Conservation (phyloP, 2,888 invertebrate species). For the Tupiocoris notatus region DNA sequence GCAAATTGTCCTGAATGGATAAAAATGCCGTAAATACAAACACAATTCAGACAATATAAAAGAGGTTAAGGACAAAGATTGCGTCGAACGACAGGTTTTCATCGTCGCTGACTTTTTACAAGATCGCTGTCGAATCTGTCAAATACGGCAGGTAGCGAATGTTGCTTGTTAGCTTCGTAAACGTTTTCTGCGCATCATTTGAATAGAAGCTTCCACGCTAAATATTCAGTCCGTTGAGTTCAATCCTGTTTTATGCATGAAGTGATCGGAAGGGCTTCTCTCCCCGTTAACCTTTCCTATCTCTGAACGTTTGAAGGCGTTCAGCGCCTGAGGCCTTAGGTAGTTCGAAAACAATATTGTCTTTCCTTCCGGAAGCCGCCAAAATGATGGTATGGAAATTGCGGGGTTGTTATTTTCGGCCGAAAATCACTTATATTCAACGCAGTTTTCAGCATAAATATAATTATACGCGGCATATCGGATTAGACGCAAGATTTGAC, state of each 20-base stretch:
- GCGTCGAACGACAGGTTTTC: no score
- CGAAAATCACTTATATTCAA: not conserved
- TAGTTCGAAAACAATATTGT: not conserved
- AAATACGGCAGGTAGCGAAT: no score
- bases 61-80: no score
- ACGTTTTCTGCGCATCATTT: not conserved
- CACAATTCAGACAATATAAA: no score
- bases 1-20: no score
- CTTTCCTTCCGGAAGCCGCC: not conserved
- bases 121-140: no score
- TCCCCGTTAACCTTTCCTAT: not conserved
- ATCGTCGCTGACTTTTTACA: no score
- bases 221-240: not conserved
- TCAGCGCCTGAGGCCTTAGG: not conserved
- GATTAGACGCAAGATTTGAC: no score
- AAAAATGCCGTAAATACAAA: no score
- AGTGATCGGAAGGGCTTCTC: not conserved
- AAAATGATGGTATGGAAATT: not conserved
- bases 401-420: not conserved
- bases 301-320: not conserved
- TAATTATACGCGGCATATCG: no score
- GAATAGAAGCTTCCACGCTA: not conserved
- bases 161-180: not conserved
- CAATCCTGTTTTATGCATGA: conserved; percentile 26
- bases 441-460: no score